Percentiles rank a stretch among this genome's conserved stretches.
Evolutionary conservation across 1,140 invertebrate genomes (phyloP).

Genomic region (Elysia chlorotica): DNA sequence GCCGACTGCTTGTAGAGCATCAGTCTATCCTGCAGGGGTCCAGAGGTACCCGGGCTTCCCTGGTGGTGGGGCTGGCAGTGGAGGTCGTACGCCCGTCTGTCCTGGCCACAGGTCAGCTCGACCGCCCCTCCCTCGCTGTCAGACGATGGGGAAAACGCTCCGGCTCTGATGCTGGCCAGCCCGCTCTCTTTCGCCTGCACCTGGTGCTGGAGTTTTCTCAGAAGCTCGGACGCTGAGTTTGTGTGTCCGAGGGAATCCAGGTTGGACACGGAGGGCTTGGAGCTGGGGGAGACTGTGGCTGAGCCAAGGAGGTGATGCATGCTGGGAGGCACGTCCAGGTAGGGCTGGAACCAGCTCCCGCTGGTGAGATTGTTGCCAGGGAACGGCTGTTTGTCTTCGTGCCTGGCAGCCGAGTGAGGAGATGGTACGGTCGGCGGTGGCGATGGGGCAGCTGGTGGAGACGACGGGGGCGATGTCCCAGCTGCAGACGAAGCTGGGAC

Average conservation of each 20-base stretch:
- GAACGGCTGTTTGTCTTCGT: conserved; percentile 28
- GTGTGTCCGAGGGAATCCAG: conserved; percentile 39
- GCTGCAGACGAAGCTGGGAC: not conserved
- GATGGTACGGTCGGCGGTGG: conserved; percentile 6
- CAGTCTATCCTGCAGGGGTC: no score
- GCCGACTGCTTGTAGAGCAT: no score
- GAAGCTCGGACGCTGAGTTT: conserved; percentile 59
- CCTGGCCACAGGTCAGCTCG: no score
- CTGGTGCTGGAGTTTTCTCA: conserved; percentile 60
- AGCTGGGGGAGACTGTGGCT: conserved; percentile 29
- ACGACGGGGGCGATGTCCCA: not conserved
- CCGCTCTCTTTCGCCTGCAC: conserved; percentile 53
- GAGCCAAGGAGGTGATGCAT: no score
- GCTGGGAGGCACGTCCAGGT: conserved; percentile 22
- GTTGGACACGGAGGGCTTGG: conserved; percentile 26
- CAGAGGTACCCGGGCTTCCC: no score
- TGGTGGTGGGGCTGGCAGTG: no score
- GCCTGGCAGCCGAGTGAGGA: no score
- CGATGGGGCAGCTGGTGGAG: conserved; percentile 1
- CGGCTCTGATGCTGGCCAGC: no score
- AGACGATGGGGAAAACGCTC: no score
- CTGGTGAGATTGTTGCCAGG: conserved; percentile 17
- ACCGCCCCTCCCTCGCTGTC: no score
- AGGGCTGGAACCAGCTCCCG: conserved; percentile 41
- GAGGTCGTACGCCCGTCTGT: no score